phyloP scores from a whole-genome alignment of 92 coral and sea anemone species.

The Epizoanthus illoricatus region DNA sequence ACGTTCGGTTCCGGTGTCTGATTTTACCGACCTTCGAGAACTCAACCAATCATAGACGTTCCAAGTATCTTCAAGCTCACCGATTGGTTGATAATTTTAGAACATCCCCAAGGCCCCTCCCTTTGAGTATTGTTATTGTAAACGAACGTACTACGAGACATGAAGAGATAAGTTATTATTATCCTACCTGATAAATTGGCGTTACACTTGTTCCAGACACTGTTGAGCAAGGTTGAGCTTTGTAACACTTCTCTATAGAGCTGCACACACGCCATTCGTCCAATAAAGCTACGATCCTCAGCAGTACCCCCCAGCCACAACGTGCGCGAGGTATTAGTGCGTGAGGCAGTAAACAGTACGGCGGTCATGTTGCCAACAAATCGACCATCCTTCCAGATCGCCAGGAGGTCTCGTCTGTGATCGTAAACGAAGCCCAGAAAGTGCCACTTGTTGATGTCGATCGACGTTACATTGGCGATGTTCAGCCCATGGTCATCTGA shows the following conservation, averaged over 20 bases:
- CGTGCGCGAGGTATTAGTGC: not conserved
- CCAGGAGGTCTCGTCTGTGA: not conserved
- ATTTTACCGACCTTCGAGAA: too few species aligned
- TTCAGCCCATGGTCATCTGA: not conserved
- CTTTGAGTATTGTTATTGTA: too few species aligned
- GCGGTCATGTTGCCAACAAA: conserved; percentile 1
- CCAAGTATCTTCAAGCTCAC: too few species aligned
- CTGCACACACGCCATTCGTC: conserved; percentile 6
- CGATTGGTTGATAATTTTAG: too few species aligned
- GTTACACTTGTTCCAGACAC: conserved; percentile 18
- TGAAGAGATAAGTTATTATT: too few species aligned
- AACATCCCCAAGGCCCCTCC: too few species aligned
- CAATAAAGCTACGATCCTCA: not conserved
- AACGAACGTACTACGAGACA: too few species aligned
- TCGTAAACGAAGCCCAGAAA: conserved; percentile 11
- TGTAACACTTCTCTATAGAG: not conserved
- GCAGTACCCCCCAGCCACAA: not conserved
- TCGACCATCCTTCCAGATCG: conserved; percentile 6
- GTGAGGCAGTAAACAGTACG: not conserved
- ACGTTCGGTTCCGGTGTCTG: too few species aligned
- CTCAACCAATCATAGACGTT: too few species aligned
- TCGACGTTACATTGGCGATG: not conserved
- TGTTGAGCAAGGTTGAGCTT: conserved; percentile 9
- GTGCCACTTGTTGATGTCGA: not conserved
- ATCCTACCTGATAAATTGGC: not conserved